Evolutionary conservation across 2,888 invertebrate species (phyloP).

Genomic region (Dicyrtoma fusca): DNA sequence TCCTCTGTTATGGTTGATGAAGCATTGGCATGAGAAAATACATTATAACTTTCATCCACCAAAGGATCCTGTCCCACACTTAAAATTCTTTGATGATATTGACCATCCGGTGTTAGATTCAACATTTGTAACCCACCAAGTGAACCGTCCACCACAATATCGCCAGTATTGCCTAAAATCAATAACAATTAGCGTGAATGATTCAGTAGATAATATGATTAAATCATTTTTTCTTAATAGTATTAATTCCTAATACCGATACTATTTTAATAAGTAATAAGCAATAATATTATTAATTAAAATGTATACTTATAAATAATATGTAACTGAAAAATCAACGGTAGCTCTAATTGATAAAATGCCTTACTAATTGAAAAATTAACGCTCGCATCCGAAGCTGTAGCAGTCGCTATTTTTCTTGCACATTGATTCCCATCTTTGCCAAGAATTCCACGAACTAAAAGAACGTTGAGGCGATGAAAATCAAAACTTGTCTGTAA

Average conservation of each 20-base stretch:
- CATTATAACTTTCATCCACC: conserved; percentile 59
- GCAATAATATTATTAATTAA: too few species aligned
- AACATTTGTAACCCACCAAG: conserved; percentile 85
- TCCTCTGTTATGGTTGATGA: conserved; percentile 3
- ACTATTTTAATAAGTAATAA: too few species aligned
- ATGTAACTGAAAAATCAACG: too few species aligned
- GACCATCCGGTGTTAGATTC: conserved; percentile 82
- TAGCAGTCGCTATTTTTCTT: conserved; percentile 90
- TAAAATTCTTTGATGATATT: conserved; percentile 81
- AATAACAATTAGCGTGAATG: too few species aligned
- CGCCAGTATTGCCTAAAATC: background rate
- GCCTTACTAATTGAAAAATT: conserved; percentile 64
- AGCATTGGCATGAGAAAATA: conserved; percentile 34
- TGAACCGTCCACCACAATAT: conserved; percentile 72
- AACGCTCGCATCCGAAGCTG: conserved; percentile 76
- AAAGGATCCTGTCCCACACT: conserved; percentile 79
- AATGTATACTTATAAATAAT: too few species aligned
- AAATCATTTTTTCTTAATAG: too few species aligned
- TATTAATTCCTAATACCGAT: too few species aligned
- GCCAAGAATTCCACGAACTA: conserved; percentile 76
- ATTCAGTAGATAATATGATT: too few species aligned
- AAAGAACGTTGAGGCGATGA: conserved; percentile 83
- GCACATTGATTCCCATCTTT: conserved; percentile 73
- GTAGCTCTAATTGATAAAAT: too few species aligned
- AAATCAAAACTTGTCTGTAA: conserved; percentile 91